Conservation (phyloP, 2,797 vertebrate genomes). For the Acropternis orthonyx region DNA sequence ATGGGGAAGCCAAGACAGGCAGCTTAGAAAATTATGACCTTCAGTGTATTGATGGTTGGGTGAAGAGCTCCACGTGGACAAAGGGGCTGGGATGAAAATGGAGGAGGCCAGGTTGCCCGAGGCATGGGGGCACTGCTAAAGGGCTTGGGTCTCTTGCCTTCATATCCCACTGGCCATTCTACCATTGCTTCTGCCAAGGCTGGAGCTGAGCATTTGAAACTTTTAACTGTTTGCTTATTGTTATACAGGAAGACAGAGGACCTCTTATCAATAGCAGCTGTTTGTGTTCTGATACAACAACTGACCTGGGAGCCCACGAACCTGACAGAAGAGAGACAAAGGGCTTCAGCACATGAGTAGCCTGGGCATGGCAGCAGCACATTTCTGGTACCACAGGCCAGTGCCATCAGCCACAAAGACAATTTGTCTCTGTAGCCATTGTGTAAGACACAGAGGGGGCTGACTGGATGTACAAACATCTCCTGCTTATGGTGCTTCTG, state of each 20-base stretch:
- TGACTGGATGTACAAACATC: background rate
- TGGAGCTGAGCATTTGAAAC: background rate
- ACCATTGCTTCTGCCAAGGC: background rate
- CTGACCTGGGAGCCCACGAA: background rate
- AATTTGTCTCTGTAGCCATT: background rate
- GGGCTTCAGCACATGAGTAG: background rate
- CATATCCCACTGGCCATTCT: background rate
- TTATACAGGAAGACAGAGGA: background rate
- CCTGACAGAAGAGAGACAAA: background rate
- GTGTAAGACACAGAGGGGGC: background rate
- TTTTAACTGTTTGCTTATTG: background rate
- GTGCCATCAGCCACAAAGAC: background rate
- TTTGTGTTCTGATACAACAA: background rate
- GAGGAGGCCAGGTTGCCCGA: background rate
- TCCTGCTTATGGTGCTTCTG: background rate
- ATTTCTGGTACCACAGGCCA: background rate
- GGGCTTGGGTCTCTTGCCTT: background rate
- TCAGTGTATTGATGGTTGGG: background rate
- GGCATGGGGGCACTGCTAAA: background rate
- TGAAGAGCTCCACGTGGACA: background rate
- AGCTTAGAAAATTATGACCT: constrained; percentile 27
- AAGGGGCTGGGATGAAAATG: background rate
- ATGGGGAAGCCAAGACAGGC: background rate
- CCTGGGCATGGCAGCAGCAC: background rate
- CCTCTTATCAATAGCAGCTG: background rate